phyloP scores from a whole-genome alignment of 2,888 invertebrate species.

The Nesidiocoris tenuis region DNA sequence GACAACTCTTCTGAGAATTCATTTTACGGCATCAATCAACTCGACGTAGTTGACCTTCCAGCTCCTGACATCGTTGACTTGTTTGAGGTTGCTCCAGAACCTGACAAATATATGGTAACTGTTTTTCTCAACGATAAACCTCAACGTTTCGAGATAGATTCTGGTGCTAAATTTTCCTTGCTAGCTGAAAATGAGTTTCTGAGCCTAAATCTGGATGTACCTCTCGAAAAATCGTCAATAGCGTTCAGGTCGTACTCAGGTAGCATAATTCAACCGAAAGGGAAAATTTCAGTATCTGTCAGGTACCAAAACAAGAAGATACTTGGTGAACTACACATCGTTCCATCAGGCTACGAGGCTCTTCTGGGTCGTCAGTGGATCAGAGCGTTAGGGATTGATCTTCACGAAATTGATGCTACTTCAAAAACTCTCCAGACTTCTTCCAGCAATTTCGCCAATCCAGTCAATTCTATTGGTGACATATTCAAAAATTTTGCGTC shows the following conservation, averaged over 20 bases:
- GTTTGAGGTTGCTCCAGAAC: neutral
- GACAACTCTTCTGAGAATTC: neutral
- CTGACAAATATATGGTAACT: constrained; percentile 10
- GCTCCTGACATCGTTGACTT: neutral
- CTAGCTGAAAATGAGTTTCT: constrained; percentile 1
- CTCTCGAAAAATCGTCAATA: neutral
- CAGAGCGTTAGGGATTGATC: constrained; percentile 15
- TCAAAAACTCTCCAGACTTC: neutral
- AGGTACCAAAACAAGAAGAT: constrained; percentile 2
- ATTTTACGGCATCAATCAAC: neutral
- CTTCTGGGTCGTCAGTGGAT: constrained; percentile 30
- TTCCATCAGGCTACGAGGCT: constrained; percentile 10
- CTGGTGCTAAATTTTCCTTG: constrained; percentile 7
- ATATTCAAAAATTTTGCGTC: neutral
- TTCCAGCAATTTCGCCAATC: neutral
- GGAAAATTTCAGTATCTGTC: constrained; percentile 8
- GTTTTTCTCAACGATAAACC: constrained; percentile 5
- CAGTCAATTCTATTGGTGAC: neutral
- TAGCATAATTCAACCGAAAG: constrained; percentile 5
- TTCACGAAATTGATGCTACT: constrained; percentile 24
- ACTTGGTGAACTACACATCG: constrained; percentile 14
- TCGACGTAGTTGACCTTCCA: too few species aligned
- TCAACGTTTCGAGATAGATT: neutral
- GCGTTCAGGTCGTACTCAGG: constrained; percentile 6
- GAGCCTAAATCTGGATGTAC: neutral